These are phyloP conservation scores for Plebejus argus DNA, from an alignment of 2,888 invertebrate species.

Conservation along the genomic window DNA sequence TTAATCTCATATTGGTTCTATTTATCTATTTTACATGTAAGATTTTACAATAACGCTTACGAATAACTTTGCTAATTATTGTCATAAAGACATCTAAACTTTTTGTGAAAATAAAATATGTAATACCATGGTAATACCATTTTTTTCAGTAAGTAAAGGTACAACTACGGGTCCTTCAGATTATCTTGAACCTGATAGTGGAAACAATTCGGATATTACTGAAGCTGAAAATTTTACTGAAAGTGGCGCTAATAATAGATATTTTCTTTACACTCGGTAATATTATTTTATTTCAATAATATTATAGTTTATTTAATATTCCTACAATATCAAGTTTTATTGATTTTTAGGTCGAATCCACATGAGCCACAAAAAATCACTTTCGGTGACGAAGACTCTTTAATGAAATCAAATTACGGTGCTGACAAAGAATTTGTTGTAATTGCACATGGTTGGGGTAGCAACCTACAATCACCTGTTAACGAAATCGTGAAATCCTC, in stretches of 20 bases:
- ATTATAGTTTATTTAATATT: neutral
- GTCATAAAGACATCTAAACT: neutral
- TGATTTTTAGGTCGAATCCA: neutral
- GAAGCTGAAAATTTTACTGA: neutral
- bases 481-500: neutral
- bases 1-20: neutral
- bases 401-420: constrained; percentile 1
- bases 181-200: neutral
- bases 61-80: neutral
- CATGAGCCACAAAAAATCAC: neutral
- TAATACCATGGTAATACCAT: no score
- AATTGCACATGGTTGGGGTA: neutral
- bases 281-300: neutral
- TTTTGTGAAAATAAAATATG: neutral
- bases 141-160: neutral
- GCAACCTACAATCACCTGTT: neutral
- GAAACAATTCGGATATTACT: neutral
- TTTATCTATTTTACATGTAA: neutral
- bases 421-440: neutral
- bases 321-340: neutral
- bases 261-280: neutral
- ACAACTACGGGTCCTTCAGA: neutral
- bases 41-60: neutral
- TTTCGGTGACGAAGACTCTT: neutral
- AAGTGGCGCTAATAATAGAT: neutral